Percentiles rank a stretch among this genome's conserved stretches.
phyloP scores from a whole-genome alignment of 2,113 vertebrate genomes.

The Cephalopholis sonnerati region DNA sequence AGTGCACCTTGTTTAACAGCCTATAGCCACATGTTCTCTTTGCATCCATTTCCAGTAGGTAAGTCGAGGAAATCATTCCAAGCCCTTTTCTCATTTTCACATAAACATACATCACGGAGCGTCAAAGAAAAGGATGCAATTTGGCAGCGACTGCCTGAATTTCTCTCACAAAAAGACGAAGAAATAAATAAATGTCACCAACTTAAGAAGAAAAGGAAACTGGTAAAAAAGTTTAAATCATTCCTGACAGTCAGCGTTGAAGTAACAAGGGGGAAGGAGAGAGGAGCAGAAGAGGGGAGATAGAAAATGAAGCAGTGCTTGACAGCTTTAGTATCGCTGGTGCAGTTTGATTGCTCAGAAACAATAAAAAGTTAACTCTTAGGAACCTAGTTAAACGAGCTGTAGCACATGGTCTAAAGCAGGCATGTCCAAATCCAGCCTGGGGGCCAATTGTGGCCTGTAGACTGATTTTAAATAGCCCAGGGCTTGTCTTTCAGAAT shows the following conservation, averaged over 20 bases:
- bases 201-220: conserved; percentile 40
- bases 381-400: too few relatives aligned
- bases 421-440: too few relatives aligned
- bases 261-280: conserved; percentile 29
- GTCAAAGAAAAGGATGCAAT: conserved; percentile 18
- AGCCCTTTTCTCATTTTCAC: conserved; percentile 62
- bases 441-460: too few relatives aligned
- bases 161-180: conserved; percentile 19
- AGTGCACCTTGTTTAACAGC: conserved; percentile 69
- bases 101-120: conserved; percentile 62
- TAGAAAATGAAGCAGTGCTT: conserved; percentile 49
- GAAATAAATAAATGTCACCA: conserved; percentile 55
- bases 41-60: conserved; percentile 59
- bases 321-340: conserved; percentile 48
- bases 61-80: conserved; percentile 66
- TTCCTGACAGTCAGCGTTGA: conserved; percentile 31
- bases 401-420: too few relatives aligned
- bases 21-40: conserved; percentile 60
- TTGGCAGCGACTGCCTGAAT: conserved; percentile 61
- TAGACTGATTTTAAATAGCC: too few relatives aligned
- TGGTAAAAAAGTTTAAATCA: conserved; percentile 49
- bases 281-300: conserved; percentile 21
- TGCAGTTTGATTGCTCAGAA: conserved; percentile 40
- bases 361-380: conserved; percentile 34
- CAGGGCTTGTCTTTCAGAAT: too few relatives aligned